These are phyloP conservation scores for Phalera bucephala DNA, from an alignment of 2,888 invertebrate genomes.

Conservation along the genomic window DNA sequence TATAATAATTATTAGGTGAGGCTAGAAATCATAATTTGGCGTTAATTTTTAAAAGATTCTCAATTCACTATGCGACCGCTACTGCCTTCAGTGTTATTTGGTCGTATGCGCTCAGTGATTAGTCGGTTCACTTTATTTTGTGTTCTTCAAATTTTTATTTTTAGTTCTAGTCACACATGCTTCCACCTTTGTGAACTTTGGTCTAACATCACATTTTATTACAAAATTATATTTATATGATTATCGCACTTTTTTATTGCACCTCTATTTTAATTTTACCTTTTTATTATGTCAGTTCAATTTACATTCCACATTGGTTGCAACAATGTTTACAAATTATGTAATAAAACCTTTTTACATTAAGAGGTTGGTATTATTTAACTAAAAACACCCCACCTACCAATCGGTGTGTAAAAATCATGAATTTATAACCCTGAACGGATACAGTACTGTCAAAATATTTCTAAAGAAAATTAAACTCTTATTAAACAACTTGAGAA, in stretches of 20 bases:
- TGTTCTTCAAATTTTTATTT: slow-evolving; percentile 40
- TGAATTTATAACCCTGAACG: too few species aligned
- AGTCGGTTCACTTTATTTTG: slow-evolving; percentile 24
- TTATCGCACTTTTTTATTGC: slow-evolving; percentile 49
- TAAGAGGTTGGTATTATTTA: slow-evolving; percentile 7
- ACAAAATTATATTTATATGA: slow-evolving; percentile 29
- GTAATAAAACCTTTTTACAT: slow-evolving; percentile 54
- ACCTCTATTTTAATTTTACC: slow-evolving; percentile 39
- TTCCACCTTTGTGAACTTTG: slow-evolving; percentile 49
- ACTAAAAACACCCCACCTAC: too few species aligned
- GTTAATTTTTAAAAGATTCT: too few species aligned
- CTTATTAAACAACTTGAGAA: too few species aligned
- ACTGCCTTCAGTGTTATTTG: slow-evolving; percentile 25
- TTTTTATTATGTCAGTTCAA: slow-evolving; percentile 34
- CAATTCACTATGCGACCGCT: too few species aligned
- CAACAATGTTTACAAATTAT: slow-evolving; percentile 49
- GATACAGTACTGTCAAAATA: too few species aligned
- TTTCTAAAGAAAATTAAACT: too few species aligned
- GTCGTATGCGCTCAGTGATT: slow-evolving; percentile 14
- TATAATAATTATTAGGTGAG: too few species aligned
- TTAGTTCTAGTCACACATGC: slow-evolving; percentile 72
- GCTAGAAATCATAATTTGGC: too few species aligned
- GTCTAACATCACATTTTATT: slow-evolving; percentile 59
- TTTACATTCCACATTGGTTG: slow-evolving; percentile 63
- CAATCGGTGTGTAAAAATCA: too few species aligned